A percentile compares a stretch with the other conserved stretches of the same genome.
phyloP scores from a whole-genome alignment of 2,113 vertebrate species.

The Nothocercus nigrocapillus region DNA sequence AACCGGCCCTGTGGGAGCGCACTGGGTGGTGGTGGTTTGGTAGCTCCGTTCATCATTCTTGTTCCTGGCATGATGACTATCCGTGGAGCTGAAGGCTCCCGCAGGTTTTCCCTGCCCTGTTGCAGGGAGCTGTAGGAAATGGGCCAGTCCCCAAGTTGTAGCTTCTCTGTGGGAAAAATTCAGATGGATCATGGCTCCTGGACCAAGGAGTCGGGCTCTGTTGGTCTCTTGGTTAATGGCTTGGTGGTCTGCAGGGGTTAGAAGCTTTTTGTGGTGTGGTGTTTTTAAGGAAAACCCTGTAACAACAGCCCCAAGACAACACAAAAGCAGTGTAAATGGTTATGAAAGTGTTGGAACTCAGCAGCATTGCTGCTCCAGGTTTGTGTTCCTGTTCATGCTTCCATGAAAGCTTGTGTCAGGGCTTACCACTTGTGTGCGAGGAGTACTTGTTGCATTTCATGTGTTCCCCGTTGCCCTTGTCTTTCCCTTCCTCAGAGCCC shows the following conservation, averaged over 20 bases:
- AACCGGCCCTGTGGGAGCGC: not conserved
- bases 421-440: not conserved
- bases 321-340: not conserved
- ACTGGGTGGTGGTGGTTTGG: not conserved
- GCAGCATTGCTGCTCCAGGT: not conserved
- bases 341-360: not conserved
- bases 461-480: not conserved
- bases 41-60: not conserved
- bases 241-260: not conserved
- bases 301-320: not conserved
- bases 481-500: not conserved
- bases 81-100: not conserved
- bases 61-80: not conserved
- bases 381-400: not conserved
- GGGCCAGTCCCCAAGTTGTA: not conserved
- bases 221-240: not conserved
- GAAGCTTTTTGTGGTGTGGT: not conserved
- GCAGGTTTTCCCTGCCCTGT: not conserved
- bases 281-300: not conserved
- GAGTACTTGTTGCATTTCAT: not conserved
- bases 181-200: rapidly evolving
- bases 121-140: not conserved
- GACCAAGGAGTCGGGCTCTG: not conserved
- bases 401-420: rapidly evolving
- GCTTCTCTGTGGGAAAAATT: not conserved